Base-by-base conservation (phyloP, 1,140 invertebrate genomes). In the Notospermus geniculatus region DNA sequence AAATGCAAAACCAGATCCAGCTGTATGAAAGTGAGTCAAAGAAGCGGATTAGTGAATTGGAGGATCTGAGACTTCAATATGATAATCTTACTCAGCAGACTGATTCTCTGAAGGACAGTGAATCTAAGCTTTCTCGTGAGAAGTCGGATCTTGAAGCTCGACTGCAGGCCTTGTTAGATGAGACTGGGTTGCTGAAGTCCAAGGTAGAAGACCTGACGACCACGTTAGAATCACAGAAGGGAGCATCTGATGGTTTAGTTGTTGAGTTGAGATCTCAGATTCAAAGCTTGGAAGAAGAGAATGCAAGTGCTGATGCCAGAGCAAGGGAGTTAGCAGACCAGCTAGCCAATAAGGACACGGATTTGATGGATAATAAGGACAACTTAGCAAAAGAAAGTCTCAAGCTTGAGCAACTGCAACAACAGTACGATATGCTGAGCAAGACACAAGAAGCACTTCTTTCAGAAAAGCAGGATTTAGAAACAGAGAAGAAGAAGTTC, bases 1-100 rank as follows among this genome's bases (percentile, higher is more conserved):
- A 50, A 7, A 7, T 50, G n/a, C n/a, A 50, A n/a, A 50, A 50
- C n/a, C 46, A 50, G 46, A n/a, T 50, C 19, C 19, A 50, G 15
- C 5, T 15, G 15, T 15, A 36, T 4, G 32, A 36, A 15, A 36
- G 15, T 36, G 32, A 36, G 5, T 36, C 15, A 36, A 7, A 7
- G 32, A 36, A 36, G 32, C 32, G 32, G 32, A 7, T 36, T 4
- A 7, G 5, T 36, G 32, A 36, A 15, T 4, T 36, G 15, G 32
- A 36, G 32, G 15, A 15, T 36, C 15, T 36, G 4, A 36, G 15
- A 36, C 32, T 36, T n/a, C 46, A 50, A n/a, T 4, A 7, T 27
- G 46, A 50, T 23, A 50, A 19, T n/a, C 46, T 50, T 5, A 27
- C 25, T 7, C 46, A 50, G n/a, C 46, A 50, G 46, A 7, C 4